Evolutionary conservation across 2,113 vertebrate species (phyloP).

Genomic region (Rafetus swinhoei): DNA sequence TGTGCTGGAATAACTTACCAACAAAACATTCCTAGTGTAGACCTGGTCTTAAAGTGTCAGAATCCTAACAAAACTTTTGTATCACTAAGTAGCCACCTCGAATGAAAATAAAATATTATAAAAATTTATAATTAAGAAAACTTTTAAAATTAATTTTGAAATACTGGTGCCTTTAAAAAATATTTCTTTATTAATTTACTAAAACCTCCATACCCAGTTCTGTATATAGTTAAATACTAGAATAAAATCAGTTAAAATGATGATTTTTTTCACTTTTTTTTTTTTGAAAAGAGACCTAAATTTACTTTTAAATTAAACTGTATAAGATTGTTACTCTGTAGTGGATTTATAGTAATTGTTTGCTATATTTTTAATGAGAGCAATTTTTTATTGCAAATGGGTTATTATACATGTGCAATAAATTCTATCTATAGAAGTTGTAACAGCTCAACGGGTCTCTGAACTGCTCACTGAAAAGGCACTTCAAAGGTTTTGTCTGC

Average conservation of each 20-base stretch:
- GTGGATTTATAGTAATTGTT: rapidly evolving
- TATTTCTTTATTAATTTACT: background rate
- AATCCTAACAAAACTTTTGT: background rate
- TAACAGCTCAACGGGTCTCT: background rate
- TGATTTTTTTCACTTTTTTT: background rate
- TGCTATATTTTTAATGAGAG: background rate
- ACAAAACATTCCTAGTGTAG: too few species aligned
- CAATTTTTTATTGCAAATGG: background rate
- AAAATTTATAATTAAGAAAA: background rate
- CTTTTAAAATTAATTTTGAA: background rate
- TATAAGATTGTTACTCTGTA: background rate
- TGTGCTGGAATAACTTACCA: too few species aligned
- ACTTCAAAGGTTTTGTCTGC: background rate
- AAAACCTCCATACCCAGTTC: background rate
- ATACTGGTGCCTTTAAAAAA: background rate
- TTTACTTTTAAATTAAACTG: background rate
- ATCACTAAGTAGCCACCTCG: background rate
- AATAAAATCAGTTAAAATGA: background rate
- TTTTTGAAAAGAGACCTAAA: background rate
- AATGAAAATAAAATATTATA: background rate
- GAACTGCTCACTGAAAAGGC: background rate
- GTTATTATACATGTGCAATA: background rate
- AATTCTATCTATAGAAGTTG: background rate
- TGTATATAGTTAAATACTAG: background rate
- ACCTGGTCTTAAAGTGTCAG: background rate